These are phyloP conservation scores for Anas bahamensis DNA, from an alignment of 2,797 vertebrate genomes.

Conservation along the genomic window DNA sequence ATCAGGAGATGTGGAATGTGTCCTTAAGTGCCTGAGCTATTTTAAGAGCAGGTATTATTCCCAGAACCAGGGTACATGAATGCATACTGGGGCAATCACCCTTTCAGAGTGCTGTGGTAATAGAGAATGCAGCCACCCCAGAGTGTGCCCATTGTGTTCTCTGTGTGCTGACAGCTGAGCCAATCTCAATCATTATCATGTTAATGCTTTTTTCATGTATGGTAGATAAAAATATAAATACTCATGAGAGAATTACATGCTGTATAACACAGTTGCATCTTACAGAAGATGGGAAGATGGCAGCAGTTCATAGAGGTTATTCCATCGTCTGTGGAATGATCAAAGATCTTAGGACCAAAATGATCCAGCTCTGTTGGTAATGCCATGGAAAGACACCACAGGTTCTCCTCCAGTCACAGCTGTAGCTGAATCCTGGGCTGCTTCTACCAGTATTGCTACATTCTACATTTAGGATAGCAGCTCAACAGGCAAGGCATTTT, in stretches of 20 bases:
- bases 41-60: constrained; percentile 20
- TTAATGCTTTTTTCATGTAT: not conserved
- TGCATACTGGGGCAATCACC: not conserved
- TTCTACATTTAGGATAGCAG: not conserved
- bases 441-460: not conserved
- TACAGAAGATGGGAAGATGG: not conserved
- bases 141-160: fast-evolving
- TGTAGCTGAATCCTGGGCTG: not conserved
- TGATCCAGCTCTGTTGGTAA: not conserved
- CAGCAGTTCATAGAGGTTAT: not conserved
- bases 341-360: not conserved
- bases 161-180: not conserved
- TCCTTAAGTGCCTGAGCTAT: constrained; percentile 53
- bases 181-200: not conserved
- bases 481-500: not conserved
- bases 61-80: not conserved
- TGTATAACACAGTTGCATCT: not conserved
- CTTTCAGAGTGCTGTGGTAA: not conserved
- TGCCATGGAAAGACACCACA: not conserved
- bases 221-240: not conserved
- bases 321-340: not conserved
- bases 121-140: not conserved
- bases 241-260: not conserved
- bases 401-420: not conserved
- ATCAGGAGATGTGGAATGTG: not conserved